Conservation (phyloP, 2,888 invertebrate species). For the Scelioninae gen. 2 region DNA sequence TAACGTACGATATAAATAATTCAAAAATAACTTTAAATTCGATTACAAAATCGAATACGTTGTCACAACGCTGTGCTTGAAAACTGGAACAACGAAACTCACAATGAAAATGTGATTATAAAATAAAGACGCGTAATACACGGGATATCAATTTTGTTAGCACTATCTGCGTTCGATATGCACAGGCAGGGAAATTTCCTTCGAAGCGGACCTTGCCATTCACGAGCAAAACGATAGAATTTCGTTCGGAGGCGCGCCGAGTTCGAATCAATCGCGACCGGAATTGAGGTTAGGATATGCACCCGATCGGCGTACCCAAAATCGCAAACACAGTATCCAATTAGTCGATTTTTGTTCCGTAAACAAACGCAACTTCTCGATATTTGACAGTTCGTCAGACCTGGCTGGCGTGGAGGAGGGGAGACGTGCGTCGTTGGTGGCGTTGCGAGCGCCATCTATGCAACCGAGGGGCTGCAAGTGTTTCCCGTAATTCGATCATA, state of each 20-base stretch:
- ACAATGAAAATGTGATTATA: no score
- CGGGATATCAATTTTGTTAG: no score
- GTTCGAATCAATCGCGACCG: not conserved
- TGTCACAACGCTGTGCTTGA: no score
- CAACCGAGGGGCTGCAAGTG: no score
- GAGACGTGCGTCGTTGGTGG: constrained; percentile 19
- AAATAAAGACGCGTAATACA: no score
- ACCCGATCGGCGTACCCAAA: constrained; percentile 1
- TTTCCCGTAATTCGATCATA: no score
- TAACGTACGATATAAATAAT: no score
- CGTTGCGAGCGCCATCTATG: constrained; percentile 15
- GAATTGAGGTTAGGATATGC: not conserved
- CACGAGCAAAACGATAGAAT: not conserved
- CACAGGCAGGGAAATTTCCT: not conserved
- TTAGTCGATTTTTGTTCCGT: constrained; percentile 21
- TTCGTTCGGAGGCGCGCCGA: not conserved
- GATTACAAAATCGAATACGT: no score
- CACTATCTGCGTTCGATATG: no score
- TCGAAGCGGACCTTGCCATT: not conserved
- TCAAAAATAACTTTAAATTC: no score
- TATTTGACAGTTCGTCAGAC: constrained; percentile 26
- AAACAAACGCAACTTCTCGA: constrained; percentile 27
- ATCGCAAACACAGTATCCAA: not conserved
- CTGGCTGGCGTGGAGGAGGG: not conserved
- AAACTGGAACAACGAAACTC: no score